These are phyloP conservation scores for Enteromius argenteus DNA, from an alignment of 2,797 vertebrate species.

Conservation along the genomic window DNA sequence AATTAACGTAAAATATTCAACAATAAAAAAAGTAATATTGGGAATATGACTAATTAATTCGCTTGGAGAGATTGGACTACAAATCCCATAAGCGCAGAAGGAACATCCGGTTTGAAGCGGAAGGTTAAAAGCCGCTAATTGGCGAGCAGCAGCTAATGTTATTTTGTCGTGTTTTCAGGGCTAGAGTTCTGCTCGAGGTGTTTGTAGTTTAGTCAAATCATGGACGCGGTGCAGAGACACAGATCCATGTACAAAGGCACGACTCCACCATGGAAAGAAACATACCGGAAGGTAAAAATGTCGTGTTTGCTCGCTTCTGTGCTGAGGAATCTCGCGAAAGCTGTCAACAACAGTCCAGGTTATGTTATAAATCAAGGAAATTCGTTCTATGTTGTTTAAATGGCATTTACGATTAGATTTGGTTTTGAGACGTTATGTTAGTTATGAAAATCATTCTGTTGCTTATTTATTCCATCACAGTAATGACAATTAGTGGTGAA, in stretches of 20 bases:
- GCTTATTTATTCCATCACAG: not conserved
- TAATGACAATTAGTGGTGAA: not conserved
- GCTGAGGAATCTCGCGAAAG: no score
- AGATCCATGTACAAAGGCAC: constrained; percentile 79
- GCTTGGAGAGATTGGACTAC: constrained; percentile 37
- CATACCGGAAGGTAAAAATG: constrained; percentile 74
- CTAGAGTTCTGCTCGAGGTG: no score
- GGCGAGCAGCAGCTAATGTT: not conserved
- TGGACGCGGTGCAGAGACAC: constrained; percentile 76
- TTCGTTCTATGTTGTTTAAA: not conserved
- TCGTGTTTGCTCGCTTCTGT: not conserved
- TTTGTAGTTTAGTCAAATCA: constrained; percentile 15
- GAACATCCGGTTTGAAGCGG: constrained; percentile 47
- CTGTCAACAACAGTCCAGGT: not conserved
- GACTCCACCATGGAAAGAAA: constrained; percentile 83
- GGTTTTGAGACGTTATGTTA: not conserved
- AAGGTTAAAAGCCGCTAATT: constrained; percentile 54
- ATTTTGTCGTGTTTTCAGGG: not conserved
- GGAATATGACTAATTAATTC: not conserved
- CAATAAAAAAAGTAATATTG: not conserved
- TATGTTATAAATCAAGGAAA: not conserved
- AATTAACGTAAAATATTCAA: not conserved
- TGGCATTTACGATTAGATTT: not conserved
- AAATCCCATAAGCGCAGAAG: constrained; percentile 39
- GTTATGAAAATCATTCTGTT: not conserved